A percentile compares a stretch with the other conserved stretches of the same genome.
phyloP scores from a whole-genome alignment of 1,140 invertebrate genomes.

The Apis dorsata region DNA sequence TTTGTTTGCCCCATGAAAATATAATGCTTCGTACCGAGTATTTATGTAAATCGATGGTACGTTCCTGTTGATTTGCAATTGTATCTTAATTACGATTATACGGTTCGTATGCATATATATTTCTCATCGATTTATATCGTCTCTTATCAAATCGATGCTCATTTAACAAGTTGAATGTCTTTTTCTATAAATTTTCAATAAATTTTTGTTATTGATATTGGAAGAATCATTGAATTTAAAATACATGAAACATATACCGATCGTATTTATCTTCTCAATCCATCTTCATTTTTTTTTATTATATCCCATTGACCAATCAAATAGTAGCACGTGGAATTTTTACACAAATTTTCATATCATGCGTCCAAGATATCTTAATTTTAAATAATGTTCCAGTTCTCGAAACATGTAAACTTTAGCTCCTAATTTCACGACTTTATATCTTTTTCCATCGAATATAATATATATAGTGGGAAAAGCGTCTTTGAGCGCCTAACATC shows the following conservation, averaged over 20 bases:
- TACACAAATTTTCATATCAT: conserved; percentile 1
- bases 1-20: conserved; percentile 31
- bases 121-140: not conserved
- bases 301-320: not conserved
- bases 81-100: conserved; percentile 20
- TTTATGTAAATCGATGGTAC: not conserved
- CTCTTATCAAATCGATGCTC: too few species aligned
- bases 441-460: not conserved
- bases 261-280: conserved; percentile 5
- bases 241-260: not conserved
- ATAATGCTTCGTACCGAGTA: not conserved
- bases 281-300: not conserved
- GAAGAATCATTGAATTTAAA: not conserved
- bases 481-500: not conserved
- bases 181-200: not conserved
- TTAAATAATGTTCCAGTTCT: too few species aligned
- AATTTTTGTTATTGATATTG: too few species aligned
- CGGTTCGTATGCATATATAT: too few species aligned
- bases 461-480: not conserved
- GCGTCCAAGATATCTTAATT: not conserved
- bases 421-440: too few species aligned
- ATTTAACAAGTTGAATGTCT: not conserved
- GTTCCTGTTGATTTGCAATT: not conserved
- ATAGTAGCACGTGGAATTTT: not conserved
- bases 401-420: too few species aligned